phyloP scores from a whole-genome alignment of 2,888 invertebrate species.

The Margaritifera margaritifera region DNA sequence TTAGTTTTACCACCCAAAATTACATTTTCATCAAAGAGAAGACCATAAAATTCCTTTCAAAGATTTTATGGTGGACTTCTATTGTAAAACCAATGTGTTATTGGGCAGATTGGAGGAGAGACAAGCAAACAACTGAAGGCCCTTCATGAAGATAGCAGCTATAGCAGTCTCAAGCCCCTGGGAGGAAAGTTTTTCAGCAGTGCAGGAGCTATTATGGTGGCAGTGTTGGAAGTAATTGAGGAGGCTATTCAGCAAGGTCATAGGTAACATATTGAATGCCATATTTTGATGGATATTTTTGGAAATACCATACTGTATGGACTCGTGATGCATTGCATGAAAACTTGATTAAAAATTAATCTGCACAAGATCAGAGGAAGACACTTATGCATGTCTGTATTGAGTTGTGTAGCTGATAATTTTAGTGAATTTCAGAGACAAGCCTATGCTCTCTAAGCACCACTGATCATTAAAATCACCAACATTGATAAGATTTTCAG shows the following conservation, averaged over 20 bases:
- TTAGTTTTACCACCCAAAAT: not conserved
- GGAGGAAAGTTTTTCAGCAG: constrained; percentile 44
- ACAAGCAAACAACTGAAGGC: constrained; percentile 36
- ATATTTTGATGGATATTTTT: no score
- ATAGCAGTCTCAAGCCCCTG: constrained; percentile 31
- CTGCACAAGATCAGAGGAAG: no score
- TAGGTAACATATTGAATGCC: constrained; percentile 6
- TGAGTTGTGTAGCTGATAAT: no score
- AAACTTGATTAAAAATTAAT: no score
- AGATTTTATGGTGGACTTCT: not conserved
- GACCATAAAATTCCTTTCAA: not conserved
- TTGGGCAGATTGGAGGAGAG: constrained; percentile 49
- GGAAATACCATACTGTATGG: no score
- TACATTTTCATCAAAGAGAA: not conserved
- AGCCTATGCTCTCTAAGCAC: no score
- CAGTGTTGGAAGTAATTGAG: constrained; percentile 38
- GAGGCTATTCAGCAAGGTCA: constrained; percentile 18
- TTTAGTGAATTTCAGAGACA: no score
- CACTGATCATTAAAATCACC: no score
- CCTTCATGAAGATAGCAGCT: constrained; percentile 27
- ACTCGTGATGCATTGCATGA: no score
- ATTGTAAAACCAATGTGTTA: no score
- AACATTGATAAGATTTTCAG: no score
- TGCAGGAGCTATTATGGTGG: constrained; percentile 44
- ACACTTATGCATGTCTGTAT: no score